Evolutionary conservation across 2,888 invertebrate species (phyloP), one percentile per base, ranked within the genome.

Genomic region (Chirona hameri): DNA sequence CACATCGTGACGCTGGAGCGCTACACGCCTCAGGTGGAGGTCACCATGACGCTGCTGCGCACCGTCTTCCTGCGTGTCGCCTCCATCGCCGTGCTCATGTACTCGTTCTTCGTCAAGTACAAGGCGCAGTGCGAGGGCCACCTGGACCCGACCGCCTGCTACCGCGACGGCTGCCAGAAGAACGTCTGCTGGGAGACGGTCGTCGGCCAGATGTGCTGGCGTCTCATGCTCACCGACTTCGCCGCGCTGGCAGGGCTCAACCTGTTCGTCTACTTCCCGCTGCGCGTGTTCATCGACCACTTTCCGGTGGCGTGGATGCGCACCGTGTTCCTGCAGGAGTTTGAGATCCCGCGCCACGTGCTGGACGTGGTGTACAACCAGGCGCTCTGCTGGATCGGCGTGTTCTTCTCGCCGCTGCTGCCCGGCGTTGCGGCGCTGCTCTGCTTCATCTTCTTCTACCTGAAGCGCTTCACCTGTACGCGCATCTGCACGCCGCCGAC

Each of bases 361-460:
- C 88, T 96, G 39, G 96, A 96, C 86, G 91, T 96, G 4, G 93
- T 96, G 0, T 96, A 96, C 87, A 91, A 92, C 0, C 96, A 96
- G 87, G 93, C 94, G 0, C 90, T 97, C 0, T 93, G 95, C 85
- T 96, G 96, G 96, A 90, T 96, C 86, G 96, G 96, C 0, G 91
- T 93, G 24, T 96, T 95, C 87, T 96, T 93, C 88, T 92, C 93
- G 2, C 96, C 96, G 0, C 90, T 95, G 31, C 87, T 96, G 18
- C 94, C 95, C 0, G 90, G 92, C 0, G 90, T 95, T 5, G 92
- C 93, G 0, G 90, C 93, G 0, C 86, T 93, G 21, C 91, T 82
- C 83, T 92, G 92, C 83, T 93, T 95, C 85, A 86, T 94, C 0
- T 90, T 94, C 85, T 96, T 96, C 87, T 95, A 96, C 86, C 90